These are phyloP conservation scores for Coelopa frigida DNA, from an alignment of 1,140 invertebrate species.

Conservation along the genomic window DNA sequence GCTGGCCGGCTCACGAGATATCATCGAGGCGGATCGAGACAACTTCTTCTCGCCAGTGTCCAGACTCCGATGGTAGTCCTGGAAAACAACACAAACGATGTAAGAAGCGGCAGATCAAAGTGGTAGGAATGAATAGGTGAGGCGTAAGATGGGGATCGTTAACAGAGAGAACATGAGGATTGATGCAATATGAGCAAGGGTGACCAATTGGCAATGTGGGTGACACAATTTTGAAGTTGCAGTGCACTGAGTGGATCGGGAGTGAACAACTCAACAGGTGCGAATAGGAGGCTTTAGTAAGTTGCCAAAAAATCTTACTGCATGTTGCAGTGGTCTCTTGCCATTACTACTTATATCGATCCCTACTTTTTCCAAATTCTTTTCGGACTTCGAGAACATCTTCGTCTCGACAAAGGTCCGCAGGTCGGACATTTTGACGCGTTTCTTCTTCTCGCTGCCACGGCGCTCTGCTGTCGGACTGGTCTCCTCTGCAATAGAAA, in stretches of 20 bases:
- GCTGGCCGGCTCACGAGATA: conserved; percentile 50
- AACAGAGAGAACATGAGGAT: conserved; percentile 1
- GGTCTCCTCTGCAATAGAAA: conserved; percentile 49
- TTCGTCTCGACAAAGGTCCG: conserved; percentile 87
- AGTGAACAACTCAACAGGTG: no score
- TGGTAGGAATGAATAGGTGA: neutral
- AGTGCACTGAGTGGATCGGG: no score
- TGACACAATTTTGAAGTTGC: conserved; percentile 1
- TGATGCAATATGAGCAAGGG: neutral
- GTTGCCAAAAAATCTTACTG: conserved; percentile 42
- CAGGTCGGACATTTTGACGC: conserved; percentile 84
- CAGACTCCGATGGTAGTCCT: conserved; percentile 73
- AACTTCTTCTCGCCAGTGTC: conserved; percentile 67
- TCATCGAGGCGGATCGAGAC: conserved; percentile 57
- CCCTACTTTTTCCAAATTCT: conserved; percentile 81
- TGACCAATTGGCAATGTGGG: conserved; percentile 3
- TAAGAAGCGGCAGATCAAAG: neutral
- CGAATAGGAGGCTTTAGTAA: neutral
- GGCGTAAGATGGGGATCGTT: conserved; percentile 8
- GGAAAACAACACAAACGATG: conserved; percentile 10
- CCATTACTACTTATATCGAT: conserved; percentile 58
- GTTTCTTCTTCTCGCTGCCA: conserved; percentile 74
- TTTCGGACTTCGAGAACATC: conserved; percentile 82
- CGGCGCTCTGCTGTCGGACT: conserved; percentile 52
- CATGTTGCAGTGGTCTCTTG: conserved; percentile 41